Evolutionary conservation across 1,140 invertebrate species (phyloP).

Genomic region (Trachymyrmex cornetzi): DNA sequence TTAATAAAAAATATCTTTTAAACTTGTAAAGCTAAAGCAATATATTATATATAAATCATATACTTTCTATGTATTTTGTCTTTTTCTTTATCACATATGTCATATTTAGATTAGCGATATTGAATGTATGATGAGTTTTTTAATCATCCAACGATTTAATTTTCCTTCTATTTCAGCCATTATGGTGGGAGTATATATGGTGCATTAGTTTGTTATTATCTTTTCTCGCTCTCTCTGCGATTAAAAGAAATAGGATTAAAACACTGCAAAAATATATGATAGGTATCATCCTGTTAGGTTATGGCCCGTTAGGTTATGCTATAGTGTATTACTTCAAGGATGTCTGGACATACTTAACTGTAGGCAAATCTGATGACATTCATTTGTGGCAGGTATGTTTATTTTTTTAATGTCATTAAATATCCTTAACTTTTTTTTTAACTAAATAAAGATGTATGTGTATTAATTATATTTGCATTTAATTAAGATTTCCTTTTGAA

Average conservation of each 20-base stretch:
- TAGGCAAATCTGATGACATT: conserved; percentile 90
- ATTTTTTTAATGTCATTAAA: neutral
- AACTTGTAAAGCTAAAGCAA: neutral
- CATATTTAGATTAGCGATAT: neutral
- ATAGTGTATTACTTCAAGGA: conserved; percentile 94
- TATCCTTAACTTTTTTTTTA: conserved; percentile 12
- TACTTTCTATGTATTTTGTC: neutral
- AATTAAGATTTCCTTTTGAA: neutral
- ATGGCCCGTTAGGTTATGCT: conserved; percentile 94
- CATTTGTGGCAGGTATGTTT: conserved; percentile 92
- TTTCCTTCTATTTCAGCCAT: conserved; percentile 87
- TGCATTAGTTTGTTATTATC: conserved; percentile 94
- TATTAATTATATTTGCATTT: neutral
- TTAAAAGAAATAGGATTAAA: conserved; percentile 93
- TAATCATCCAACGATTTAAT: neutral
- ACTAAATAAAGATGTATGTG: neutral
- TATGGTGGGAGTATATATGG: conserved; percentile 98
- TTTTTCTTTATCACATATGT: neutral
- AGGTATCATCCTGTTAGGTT: conserved; percentile 92
- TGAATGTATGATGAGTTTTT: neutral
- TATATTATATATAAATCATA: neutral
- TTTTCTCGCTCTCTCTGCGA: conserved; percentile 94
- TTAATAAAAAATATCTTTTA: neutral
- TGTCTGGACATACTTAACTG: conserved; percentile 92
- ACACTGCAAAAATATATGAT: conserved; percentile 94